Evolutionary conservation across 2,888 invertebrate genomes (phyloP), one percentile per base, ranked within the genome.

Genomic region (Cosmia pyralina): DNA sequence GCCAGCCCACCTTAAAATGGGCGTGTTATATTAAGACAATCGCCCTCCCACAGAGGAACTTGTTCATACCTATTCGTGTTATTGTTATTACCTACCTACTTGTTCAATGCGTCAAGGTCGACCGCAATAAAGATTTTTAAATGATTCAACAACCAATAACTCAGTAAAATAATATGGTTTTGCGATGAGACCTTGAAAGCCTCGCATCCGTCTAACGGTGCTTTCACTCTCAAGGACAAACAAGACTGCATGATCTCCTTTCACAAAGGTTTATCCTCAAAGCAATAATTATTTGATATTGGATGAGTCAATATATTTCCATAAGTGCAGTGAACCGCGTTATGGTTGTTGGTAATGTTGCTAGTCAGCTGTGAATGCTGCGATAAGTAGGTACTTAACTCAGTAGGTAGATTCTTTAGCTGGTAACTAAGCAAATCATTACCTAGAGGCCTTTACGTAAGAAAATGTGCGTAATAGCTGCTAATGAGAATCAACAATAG

Each of bases 11-110:
- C 70, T 69, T 75, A 17, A 66, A 60, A 57, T 66, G 65, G 28
- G 68, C 60, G 68, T 71, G 46, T 69, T 82, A 77, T 69, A 73
- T 84, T 84, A 74, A 83, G 67, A 68, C 55, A 15, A 58, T 63
- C 67, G 72, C 79, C 71, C 84, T 85, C 85, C 86, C 84, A 84
- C 85, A 67, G 66, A 72, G 85, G 64, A n/a, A 63, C 59, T 72
- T 72, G 59, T 52, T 11, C 50, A 5, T 71, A 63, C 76, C 57
- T 77, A 79, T 66, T 59, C 55, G 69, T 59, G 64, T 77, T 66
- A 60, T 50, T 71, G 65, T 77, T 66, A 66, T 46, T 71, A 71
- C 69, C 80, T 71, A 71, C 69, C 80, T 82, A 60, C 79, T 75
- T 69, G 72, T 67, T 71, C 46, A 74, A 48, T 69, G 50, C 68